Conservation (phyloP, 2,888 invertebrate species). For the Mesopsocus fuscifrons region DNA sequence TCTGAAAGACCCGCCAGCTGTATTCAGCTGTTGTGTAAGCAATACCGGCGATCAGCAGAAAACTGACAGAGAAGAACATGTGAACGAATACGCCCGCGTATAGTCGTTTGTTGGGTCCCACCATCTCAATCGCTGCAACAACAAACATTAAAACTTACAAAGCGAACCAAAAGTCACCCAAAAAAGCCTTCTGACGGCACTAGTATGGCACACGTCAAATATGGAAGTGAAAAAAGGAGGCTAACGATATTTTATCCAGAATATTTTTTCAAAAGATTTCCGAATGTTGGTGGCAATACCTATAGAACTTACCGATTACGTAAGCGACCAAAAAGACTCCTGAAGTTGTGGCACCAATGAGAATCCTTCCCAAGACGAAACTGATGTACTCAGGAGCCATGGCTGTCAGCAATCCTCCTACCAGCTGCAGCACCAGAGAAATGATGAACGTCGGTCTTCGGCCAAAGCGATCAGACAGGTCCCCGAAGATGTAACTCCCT, state of each 20-base stretch:
- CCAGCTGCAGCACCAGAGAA: slow-evolving; percentile 46
- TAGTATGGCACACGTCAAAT: too few relatives aligned
- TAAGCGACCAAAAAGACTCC: slow-evolving; percentile 61
- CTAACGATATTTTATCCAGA: too few relatives aligned
- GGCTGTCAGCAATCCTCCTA: slow-evolving; percentile 44
- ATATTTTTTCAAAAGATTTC: too few relatives aligned
- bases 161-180: too few relatives aligned
- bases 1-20: slow-evolving; percentile 49
- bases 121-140: slow-evolving; percentile 42
- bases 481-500: slow-evolving; percentile 51
- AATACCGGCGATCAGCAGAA: slow-evolving; percentile 43
- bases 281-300: too few relatives aligned
- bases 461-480: slow-evolving; percentile 49
- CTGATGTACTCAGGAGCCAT: slow-evolving; percentile 46
- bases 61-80: slow-evolving; percentile 55
- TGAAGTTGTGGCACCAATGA: slow-evolving; percentile 54
- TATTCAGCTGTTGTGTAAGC: slow-evolving; percentile 36
- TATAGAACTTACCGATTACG: slow-evolving; percentile 40
- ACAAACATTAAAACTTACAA: too few relatives aligned
- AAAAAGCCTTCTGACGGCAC: too few relatives aligned
- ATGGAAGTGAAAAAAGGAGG: too few relatives aligned
- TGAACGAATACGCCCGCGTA: slow-evolving; percentile 52
- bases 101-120: slow-evolving; percentile 44
- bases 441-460: slow-evolving; percentile 51
- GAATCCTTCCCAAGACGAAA: slow-evolving; percentile 40